These are phyloP conservation scores for Rhagonycha fulva DNA, from an alignment of 2,888 invertebrate genomes.

Conservation along the genomic window DNA sequence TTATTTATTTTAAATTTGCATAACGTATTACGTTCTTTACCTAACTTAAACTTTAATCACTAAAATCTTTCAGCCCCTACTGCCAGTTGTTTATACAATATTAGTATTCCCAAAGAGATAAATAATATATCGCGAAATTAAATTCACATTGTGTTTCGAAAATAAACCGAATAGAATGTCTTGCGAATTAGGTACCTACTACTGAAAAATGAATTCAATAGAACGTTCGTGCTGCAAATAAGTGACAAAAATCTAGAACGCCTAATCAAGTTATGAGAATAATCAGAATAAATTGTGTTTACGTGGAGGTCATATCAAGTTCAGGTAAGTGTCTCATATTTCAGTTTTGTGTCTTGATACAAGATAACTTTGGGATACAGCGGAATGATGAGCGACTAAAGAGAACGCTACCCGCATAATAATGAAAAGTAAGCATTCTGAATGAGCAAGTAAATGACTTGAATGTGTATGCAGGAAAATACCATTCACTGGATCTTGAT, in stretches of 20 bases:
- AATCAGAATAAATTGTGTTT: conserved; percentile 27
- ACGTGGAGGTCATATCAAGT: conserved; percentile 25
- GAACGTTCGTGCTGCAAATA: conserved; percentile 5
- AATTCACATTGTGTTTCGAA: neutral
- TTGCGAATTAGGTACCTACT: neutral
- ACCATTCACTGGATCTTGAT: neutral
- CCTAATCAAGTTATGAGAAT: conserved; percentile 26
- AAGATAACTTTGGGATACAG: conserved; percentile 14
- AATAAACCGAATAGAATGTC: neutral
- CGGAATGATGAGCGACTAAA: conserved; percentile 22
- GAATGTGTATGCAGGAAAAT: neutral
- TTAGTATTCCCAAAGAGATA: neutral
- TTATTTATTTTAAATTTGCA: neutral
- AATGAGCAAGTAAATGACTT: conserved; percentile 15
- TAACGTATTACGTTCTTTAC: neutral
- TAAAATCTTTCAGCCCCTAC: neutral
- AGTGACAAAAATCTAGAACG: conserved; percentile 16
- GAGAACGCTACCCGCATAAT: conserved; percentile 17
- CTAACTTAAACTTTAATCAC: neutral
- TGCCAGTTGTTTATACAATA: neutral
- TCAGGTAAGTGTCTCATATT: conserved; percentile 27
- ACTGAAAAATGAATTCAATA: neutral
- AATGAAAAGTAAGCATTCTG: conserved; percentile 14
- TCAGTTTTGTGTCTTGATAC: conserved; percentile 13
- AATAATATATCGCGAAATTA: neutral